Conservation (phyloP, 2,113 vertebrate genomes). For the Petromus typicus region DNA sequence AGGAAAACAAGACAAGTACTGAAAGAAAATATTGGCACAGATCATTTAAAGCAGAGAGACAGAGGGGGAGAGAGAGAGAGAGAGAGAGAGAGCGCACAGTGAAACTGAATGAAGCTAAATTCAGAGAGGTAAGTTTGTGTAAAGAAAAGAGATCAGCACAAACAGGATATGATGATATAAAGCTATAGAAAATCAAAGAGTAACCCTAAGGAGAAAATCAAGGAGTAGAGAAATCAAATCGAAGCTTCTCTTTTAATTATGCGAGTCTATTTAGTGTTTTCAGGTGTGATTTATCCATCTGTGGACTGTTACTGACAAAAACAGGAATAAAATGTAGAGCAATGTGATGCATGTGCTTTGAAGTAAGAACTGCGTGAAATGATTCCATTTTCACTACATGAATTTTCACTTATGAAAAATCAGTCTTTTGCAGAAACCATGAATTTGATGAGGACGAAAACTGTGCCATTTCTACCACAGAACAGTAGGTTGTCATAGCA, state of each 20-base stretch:
- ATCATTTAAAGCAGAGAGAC: neutral
- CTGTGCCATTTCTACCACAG: constrained; percentile 68
- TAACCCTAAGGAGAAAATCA: neutral
- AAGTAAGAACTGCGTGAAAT: constrained; percentile 67
- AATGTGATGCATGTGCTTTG: neutral
- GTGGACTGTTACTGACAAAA: constrained; percentile 11
- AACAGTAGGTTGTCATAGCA: constrained; percentile 72
- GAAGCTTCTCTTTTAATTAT: neutral
- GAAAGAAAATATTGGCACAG: constrained; percentile 9
- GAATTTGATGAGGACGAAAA: constrained; percentile 77
- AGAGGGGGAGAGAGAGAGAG: neutral
- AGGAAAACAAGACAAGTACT: constrained; percentile 43
- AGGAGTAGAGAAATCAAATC: neutral
- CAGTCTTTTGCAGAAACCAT: constrained; percentile 73
- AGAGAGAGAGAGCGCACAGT: neutral
- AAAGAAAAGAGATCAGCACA: neutral
- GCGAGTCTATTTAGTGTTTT: neutral
- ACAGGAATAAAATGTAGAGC: neutral
- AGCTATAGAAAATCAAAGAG: neutral
- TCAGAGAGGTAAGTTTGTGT: neutral
- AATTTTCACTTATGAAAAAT: constrained; percentile 80
- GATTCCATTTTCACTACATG: constrained; percentile 80
- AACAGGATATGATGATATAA: neutral
- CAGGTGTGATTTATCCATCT: constrained; percentile 52
- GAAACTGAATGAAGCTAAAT: constrained; percentile 26